These are phyloP conservation scores for Melanotaenia pygmaea DNA, from an alignment of 2,797 vertebrate genomes.

Conservation along the genomic window DNA sequence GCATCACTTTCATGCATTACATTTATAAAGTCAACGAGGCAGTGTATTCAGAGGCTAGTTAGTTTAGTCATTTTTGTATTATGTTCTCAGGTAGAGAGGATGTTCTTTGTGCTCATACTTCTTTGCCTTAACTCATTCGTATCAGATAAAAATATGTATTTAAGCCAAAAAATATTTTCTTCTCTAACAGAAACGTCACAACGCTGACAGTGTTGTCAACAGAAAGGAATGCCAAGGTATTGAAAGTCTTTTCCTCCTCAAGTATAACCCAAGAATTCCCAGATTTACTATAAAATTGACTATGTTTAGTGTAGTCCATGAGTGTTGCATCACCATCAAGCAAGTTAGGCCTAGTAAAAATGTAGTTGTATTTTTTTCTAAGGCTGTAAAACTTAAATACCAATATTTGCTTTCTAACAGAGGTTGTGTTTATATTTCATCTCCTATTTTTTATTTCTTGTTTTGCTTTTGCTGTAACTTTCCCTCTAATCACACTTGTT, in stretches of 20 bases:
- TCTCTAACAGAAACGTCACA: conserved; percentile 93
- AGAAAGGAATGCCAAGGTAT: conserved; percentile 99
- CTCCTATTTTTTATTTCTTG: conserved; percentile 2
- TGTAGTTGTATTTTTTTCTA: background rate
- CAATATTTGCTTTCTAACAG: background rate
- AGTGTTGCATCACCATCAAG: background rate
- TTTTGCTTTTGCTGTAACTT: conserved; percentile 21
- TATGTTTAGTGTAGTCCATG: background rate
- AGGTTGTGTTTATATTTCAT: background rate
- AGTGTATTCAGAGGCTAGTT: background rate
- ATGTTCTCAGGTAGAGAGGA: background rate
- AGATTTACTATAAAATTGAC: background rate
- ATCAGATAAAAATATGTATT: background rate
- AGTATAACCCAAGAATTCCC: background rate
- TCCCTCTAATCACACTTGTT: conserved; percentile 36
- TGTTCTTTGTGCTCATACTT: background rate
- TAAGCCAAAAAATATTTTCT: conserved; percentile 10
- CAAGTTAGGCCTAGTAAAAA: background rate
- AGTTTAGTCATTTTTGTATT: background rate
- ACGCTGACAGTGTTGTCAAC: conserved; percentile 95
- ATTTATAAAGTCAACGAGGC: background rate
- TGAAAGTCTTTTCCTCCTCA: background rate
- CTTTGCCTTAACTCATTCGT: background rate
- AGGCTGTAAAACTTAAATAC: background rate
- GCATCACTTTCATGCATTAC: background rate